Conservation (phyloP, 2,113 vertebrate species). For the Cyphomyrus discorhynchus region DNA sequence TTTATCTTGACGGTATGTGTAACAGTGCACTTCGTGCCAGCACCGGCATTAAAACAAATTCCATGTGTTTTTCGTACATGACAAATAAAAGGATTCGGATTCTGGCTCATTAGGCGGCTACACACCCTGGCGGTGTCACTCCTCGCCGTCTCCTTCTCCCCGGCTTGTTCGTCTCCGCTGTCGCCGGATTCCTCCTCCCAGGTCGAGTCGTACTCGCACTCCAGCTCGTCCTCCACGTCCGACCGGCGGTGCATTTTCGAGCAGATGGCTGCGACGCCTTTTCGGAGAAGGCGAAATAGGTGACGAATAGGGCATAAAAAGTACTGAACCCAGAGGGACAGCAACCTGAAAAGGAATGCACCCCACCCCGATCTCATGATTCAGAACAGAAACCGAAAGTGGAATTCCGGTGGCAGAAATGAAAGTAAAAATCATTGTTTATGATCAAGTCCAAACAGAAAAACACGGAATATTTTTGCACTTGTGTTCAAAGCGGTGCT, state of each 20-base stretch:
- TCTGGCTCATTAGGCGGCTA: background rate
- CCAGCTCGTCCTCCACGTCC: slow-evolving; percentile 32
- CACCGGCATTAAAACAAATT: background rate
- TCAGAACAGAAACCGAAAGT: slow-evolving; percentile 23
- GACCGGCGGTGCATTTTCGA: background rate
- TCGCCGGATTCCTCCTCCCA: slow-evolving; percentile 51
- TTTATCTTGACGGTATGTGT: background rate
- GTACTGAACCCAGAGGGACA: background rate
- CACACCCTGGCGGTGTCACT: background rate
- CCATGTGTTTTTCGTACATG: background rate
- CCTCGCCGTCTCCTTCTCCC: background rate
- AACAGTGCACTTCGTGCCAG: background rate
- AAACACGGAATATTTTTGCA: background rate
- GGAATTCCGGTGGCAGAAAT: background rate
- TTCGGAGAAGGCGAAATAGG: background rate
- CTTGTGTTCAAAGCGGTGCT: background rate
- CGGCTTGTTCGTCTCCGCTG: background rate
- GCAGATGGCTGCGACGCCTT: background rate
- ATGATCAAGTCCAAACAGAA: background rate
- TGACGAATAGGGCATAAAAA: too few relatives aligned
- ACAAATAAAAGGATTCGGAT: background rate
- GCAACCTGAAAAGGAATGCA: background rate
- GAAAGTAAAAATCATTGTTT: background rate
- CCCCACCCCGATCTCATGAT: background rate
- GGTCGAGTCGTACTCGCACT: slow-evolving; percentile 59